phyloP scores from a whole-genome alignment of 1,140 invertebrate species.

The Anthonomus grandis region DNA sequence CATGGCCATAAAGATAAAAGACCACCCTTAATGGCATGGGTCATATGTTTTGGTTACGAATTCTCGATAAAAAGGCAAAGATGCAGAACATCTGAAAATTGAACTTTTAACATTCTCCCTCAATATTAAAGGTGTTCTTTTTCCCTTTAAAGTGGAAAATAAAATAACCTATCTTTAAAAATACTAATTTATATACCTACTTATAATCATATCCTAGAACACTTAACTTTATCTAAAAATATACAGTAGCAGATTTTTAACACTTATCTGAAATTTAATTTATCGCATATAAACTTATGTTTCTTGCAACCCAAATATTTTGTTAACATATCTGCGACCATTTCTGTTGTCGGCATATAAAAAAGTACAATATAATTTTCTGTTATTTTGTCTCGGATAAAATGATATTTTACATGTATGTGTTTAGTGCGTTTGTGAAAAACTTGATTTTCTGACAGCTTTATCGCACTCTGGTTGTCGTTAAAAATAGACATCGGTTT shows the following conservation, averaged over 20 bases:
- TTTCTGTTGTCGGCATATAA: conserved; percentile 16
- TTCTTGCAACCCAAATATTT: conserved; percentile 8
- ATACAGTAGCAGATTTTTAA: too few relatives aligned
- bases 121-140: conserved; percentile 11
- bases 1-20: too few relatives aligned
- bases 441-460: conserved; percentile 14
- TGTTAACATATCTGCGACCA: conserved; percentile 22
- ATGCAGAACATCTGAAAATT: too few relatives aligned
- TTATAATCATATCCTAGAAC: too few relatives aligned
- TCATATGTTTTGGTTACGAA: too few relatives aligned
- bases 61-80: too few relatives aligned
- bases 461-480: conserved; percentile 22
- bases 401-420: conserved; percentile 22
- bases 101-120: conserved; percentile 13
- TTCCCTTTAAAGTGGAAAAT: too few relatives aligned
- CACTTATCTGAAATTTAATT: conserved; percentile 1
- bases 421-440: conserved; percentile 23
- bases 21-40: too few relatives aligned
- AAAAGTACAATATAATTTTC: conserved; percentile 10
- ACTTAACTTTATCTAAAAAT: too few relatives aligned
- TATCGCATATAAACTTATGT: conserved; percentile 1
- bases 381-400: conserved; percentile 18
- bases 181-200: too few relatives aligned
- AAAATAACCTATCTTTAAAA: too few relatives aligned
- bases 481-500: conserved; percentile 6